A percentile compares a stretch with the other conserved stretches of the same genome.
phyloP scores from a whole-genome alignment of 2,113 vertebrate species.

The Microtus richardsoni region DNA sequence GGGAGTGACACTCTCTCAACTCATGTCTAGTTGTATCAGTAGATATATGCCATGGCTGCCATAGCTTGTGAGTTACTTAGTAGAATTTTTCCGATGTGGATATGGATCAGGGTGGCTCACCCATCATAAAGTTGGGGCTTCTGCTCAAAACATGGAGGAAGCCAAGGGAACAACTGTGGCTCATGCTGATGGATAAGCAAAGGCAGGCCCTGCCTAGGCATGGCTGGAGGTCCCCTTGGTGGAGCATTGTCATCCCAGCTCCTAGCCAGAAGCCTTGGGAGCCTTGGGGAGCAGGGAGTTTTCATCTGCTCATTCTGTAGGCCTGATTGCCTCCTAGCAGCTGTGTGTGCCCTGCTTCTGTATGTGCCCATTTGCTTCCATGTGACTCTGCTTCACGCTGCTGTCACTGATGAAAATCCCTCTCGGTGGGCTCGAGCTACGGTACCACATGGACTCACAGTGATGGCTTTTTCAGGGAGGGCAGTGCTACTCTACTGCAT shows the following conservation, averaged over 20 bases:
- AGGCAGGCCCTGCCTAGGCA: rapidly evolving
- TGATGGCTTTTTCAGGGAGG: slow-evolving; percentile 24
- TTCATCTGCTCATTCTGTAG: neutral
- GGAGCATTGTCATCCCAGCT: neutral
- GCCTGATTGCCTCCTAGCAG: neutral
- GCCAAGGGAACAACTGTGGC: neutral
- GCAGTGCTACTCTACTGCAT: neutral
- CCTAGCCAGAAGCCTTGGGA: neutral
- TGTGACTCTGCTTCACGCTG: neutral
- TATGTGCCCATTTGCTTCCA: slow-evolving; percentile 41
- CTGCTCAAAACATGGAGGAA: neutral
- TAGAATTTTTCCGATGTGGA: neutral
- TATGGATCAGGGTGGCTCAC: neutral
- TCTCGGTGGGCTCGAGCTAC: neutral
- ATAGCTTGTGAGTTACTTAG: neutral
- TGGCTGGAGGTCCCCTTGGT: rapidly evolving
- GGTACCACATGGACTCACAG: neutral
- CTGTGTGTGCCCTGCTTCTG: neutral
- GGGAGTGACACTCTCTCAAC: too few relatives aligned
- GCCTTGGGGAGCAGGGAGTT: neutral
- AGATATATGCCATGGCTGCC: neutral
- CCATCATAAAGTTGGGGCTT: neutral
- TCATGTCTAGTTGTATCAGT: neutral
- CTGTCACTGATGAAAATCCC: slow-evolving; percentile 58
- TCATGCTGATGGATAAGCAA: neutral